These are phyloP conservation scores for Pipistrellus pygmaeus DNA, from an alignment of 2,797 vertebrate genomes.

Conservation along the genomic window DNA sequence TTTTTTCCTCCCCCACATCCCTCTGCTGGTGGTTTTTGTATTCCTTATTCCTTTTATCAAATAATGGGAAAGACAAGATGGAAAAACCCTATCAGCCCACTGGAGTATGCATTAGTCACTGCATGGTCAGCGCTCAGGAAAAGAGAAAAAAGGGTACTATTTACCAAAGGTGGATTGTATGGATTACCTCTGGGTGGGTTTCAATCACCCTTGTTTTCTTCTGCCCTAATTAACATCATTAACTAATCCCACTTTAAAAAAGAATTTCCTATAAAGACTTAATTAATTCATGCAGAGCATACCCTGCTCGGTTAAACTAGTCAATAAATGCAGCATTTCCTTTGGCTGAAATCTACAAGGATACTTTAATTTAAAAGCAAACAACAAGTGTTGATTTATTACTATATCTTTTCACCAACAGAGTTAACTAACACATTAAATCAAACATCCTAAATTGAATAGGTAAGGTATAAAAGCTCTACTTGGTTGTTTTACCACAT, in stretches of 20 bases:
- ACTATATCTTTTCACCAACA: not conserved
- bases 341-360: not conserved
- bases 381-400: not conserved
- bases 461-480: not conserved
- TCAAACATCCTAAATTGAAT: not conserved
- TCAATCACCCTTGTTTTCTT: slow-evolving; percentile 32
- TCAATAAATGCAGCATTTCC: not conserved
- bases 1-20: not conserved
- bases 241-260: not conserved
- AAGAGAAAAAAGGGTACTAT: not conserved
- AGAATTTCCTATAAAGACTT: not conserved
- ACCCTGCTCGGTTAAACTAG: not conserved
- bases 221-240: not conserved
- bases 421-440: not conserved
- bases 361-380: slow-evolving; percentile 50
- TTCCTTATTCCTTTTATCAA: slow-evolving; percentile 24
- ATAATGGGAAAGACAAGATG: not conserved
- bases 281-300: slow-evolving; percentile 1
- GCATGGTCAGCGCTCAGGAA: not conserved
- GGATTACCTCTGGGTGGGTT: not conserved
- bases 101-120: not conserved
- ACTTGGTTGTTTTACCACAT: not conserved
- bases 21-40: not conserved
- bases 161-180: not conserved
- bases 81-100: not conserved